Evolutionary conservation across 2,113 vertebrate species (phyloP), one percentile per base, ranked within the genome.

Genomic region (Electrona antarctica): DNA sequence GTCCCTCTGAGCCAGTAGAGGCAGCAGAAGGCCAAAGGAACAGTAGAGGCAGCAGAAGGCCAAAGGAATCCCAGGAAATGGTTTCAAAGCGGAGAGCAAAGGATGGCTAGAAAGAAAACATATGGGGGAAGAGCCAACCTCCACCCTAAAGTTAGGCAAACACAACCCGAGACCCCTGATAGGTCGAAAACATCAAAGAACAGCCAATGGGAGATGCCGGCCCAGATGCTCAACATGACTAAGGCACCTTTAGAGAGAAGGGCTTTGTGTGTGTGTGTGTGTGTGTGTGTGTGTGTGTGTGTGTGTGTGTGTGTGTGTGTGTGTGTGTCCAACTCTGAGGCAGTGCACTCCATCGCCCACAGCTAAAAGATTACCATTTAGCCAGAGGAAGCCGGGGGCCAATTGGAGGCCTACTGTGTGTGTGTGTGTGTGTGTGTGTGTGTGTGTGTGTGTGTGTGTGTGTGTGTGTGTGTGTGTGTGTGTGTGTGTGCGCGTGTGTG

Each of bases 341-440:
- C 3, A 7, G 7, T 28, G 7, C 14, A 47, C 60, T 7, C 45
- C 60, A 28, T 5, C 12, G 28, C 29, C 57, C 33, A 47, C 7
- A 7, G 66, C 60, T 50, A 14, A 28, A 2, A 51, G 10, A 69
- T 69, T 5, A 61, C 1, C 33, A 67, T 47, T 60, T 48, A 60
- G 60, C 29, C 60, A 0, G 55, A 57, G 60, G 66, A 33, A 5
- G 46, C 62, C 29, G 6, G 8, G 71, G 47, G n/a, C 60, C 33
- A 28, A 3, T 60, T 10, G 58, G 14, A 59, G 50, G 54, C 56
- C 46, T 41, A 41, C 3, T 41, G 3, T 51, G 9, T 71, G 73
- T 62, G 62, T 57, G 49, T 29, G 60, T 62, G 60, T 62, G 33
- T 46, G 60, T 62, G 29, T 45, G 60, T 46, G 9, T 45, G 29